Conservation (phyloP, 2,888 invertebrate genomes). For the Harpalus rufipes region DNA sequence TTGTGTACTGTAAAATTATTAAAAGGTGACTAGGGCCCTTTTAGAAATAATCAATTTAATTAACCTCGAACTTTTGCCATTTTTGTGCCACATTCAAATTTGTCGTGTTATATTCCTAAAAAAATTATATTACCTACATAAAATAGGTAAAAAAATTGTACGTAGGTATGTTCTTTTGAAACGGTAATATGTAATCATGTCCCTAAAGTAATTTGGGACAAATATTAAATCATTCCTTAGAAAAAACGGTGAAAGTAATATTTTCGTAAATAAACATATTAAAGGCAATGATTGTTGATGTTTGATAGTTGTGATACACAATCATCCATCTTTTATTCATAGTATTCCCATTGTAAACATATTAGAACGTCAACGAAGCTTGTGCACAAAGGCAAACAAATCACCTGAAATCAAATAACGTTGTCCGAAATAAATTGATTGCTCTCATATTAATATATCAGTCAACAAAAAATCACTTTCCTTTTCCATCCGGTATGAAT, state of each 20-base stretch:
- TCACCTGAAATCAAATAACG: constrained; percentile 19
- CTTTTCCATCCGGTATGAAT: constrained; percentile 36
- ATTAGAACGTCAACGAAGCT: constrained; percentile 2
- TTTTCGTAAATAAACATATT: background rate
- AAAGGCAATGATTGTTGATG: background rate
- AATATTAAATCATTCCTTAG: background rate
- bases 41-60: too few relatives aligned
- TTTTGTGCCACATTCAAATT: too few relatives aligned
- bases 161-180: too few relatives aligned
- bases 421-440: constrained; percentile 23
- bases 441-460: constrained; percentile 48
- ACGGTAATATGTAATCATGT: too few relatives aligned
- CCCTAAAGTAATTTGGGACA: background rate
- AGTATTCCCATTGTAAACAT: background rate
- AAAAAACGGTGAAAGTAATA: background rate
- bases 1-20: too few relatives aligned
- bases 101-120: too few relatives aligned
- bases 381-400: constrained; percentile 13
- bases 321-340: background rate
- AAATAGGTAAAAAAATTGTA: too few relatives aligned
- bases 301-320: background rate
- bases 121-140: too few relatives aligned
- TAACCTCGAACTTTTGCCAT: too few relatives aligned
- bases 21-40: too few relatives aligned
- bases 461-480: constrained; percentile 48